Evolutionary conservation across 1,140 invertebrate genomes (phyloP).

Genomic region (Hesperophylax magnus): DNA sequence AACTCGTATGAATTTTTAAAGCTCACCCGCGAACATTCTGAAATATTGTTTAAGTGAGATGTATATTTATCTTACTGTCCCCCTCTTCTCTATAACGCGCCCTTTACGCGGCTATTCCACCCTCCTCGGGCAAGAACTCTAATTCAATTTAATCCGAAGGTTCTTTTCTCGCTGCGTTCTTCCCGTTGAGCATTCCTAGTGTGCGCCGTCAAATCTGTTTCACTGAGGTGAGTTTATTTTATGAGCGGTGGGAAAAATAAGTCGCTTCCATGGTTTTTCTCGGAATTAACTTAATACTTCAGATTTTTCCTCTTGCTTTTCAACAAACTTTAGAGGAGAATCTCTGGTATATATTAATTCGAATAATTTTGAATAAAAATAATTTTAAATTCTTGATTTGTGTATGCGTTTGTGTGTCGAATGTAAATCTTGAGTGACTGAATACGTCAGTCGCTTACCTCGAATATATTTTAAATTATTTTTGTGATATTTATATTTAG

Average conservation of each 20-base stretch:
- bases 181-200: neutral
- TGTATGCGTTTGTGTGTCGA: neutral
- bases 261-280: neutral
- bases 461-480: no score
- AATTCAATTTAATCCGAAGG: constrained; percentile 20
- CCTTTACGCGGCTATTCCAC: constrained; percentile 3
- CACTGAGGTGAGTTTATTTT: neutral
- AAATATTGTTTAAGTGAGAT: constrained; percentile 38
- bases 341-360: no score
- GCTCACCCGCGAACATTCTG: constrained; percentile 21
- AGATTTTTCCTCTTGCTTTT: neutral
- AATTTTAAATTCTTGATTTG: neutral
- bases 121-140: neutral
- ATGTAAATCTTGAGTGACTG: no score
- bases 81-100: neutral
- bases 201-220: constrained; percentile 20
- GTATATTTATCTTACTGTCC: constrained; percentile 33
- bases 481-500: no score
- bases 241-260: neutral
- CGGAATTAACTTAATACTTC: neutral
- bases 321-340: no score
- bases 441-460: no score
- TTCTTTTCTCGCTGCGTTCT: neutral
- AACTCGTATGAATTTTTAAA: constrained; percentile 35
- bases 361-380: neutral